Evolutionary conservation across 2,888 invertebrate species (phyloP).

Genomic region (Brassicogethes aeneus): DNA sequence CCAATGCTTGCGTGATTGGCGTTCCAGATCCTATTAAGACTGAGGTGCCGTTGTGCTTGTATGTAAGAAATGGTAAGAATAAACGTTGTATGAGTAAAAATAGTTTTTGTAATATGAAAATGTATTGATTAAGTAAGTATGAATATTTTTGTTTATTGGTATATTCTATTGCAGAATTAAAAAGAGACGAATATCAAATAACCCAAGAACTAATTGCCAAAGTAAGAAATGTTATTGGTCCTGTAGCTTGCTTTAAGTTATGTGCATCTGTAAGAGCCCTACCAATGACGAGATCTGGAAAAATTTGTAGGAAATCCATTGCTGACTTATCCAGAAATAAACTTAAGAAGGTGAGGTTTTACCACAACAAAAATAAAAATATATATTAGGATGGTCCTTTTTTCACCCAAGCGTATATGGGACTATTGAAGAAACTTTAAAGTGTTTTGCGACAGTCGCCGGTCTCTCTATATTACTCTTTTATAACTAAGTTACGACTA

Average conservation of each 20-base stretch:
- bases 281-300: conserved; percentile 83
- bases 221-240: conserved; percentile 62
- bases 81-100: too few species aligned
- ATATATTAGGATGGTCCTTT: too few species aligned
- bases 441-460: too few species aligned
- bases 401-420: too few species aligned
- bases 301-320: conserved; percentile 65
- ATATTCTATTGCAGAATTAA: too few species aligned
- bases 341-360: conserved; percentile 57
- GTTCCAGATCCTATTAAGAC: conserved; percentile 83
- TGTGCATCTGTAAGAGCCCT: conserved; percentile 69
- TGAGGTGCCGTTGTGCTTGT: conserved; percentile 78
- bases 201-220: conserved; percentile 45
- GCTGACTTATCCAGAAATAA: conserved; percentile 74
- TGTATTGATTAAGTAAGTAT: too few species aligned
- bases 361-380: too few species aligned
- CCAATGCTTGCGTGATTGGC: conserved; percentile 80
- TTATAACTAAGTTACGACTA: too few species aligned
- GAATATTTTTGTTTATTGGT: too few species aligned
- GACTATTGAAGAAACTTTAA: too few species aligned
- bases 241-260: conserved; percentile 78
- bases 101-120: too few species aligned
- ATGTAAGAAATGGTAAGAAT: conserved; percentile 53
- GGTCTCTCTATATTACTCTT: too few species aligned
- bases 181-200: conserved; percentile 40